A percentile compares a stretch with the other conserved stretches of the same genome.
Conservation (phyloP, 1,140 invertebrate genomes). For the Pseudomyrmex flavicornis region DNA sequence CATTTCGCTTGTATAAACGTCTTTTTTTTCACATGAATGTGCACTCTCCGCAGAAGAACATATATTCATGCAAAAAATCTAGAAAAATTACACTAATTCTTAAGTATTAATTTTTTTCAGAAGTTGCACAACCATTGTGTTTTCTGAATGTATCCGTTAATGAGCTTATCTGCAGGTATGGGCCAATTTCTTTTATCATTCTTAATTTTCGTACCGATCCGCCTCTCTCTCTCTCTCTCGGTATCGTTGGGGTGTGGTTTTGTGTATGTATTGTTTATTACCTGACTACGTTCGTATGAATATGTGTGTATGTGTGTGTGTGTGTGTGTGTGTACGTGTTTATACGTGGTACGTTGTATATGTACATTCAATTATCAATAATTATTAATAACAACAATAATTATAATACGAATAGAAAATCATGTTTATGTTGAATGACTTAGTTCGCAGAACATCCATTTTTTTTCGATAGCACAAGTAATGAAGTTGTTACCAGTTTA, state of each 20-base stretch:
- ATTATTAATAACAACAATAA: slow-evolving; percentile 85
- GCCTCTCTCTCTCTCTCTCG: not conserved
- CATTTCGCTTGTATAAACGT: too few species aligned
- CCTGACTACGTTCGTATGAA: not conserved
- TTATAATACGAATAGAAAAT: slow-evolving; percentile 85
- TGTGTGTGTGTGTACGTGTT: not conserved
- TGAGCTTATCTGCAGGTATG: slow-evolving; percentile 69
- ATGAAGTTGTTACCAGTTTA: slow-evolving; percentile 31
- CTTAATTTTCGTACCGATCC: slow-evolving; percentile 53
- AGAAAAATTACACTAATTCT: slow-evolving; percentile 7
- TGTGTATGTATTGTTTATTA: slow-evolving; percentile 1
- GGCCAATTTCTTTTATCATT: slow-evolving; percentile 66
- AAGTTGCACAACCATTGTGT: not conserved
- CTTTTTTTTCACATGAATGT: too few species aligned
- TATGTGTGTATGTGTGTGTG: slow-evolving; percentile 49
- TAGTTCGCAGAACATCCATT: slow-evolving; percentile 75
- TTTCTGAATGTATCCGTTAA: slow-evolving; percentile 30
- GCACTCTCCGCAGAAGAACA: too few species aligned
- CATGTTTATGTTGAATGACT: slow-evolving; percentile 83
- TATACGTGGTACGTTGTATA: slow-evolving; percentile 77
- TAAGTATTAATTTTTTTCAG: not conserved
- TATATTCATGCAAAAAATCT: not conserved
- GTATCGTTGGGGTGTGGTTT: slow-evolving; percentile 18
- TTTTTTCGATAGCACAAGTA: slow-evolving; percentile 33
- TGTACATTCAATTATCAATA: slow-evolving; percentile 85